These are phyloP conservation scores for Bothrops jararaca DNA, from an alignment of 2,113 vertebrate species.

Conservation along the genomic window DNA sequence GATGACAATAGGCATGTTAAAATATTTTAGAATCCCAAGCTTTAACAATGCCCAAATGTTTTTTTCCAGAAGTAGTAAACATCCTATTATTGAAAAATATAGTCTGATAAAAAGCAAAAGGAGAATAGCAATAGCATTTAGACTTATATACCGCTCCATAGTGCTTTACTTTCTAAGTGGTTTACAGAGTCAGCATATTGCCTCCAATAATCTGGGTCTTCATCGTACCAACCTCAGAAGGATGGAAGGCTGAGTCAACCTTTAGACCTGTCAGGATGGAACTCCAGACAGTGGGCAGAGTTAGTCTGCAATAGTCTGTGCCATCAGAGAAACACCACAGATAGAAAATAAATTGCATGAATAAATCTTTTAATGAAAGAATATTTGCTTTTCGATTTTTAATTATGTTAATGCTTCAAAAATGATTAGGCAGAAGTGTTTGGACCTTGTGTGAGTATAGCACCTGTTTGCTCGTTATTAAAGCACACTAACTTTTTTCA, in stretches of 20 bases:
- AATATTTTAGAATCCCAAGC: constrained; percentile 9
- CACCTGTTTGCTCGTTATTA: background rate
- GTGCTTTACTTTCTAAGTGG: background rate
- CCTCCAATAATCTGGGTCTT: background rate
- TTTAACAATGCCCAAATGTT: constrained; percentile 25
- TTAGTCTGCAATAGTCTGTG: background rate
- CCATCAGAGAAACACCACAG: background rate
- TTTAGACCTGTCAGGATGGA: background rate
- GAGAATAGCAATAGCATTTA: background rate
- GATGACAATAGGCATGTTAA: constrained; percentile 18
- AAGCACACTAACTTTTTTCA: background rate
- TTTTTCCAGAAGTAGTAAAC: background rate
- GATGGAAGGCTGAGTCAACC: background rate
- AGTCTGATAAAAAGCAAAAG: constrained; percentile 31
- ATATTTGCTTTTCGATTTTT: background rate
- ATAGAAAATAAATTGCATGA: background rate
- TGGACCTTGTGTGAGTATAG: background rate
- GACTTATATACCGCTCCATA: background rate
- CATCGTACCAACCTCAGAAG: background rate
- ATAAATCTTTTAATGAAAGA: background rate
- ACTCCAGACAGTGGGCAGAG: background rate
- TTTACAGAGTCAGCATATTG: background rate
- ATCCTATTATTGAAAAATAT: constrained; percentile 32
- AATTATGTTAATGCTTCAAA: background rate
- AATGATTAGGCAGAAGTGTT: background rate